A percentile compares a stretch with the other conserved stretches of the same genome.
These are phyloP conservation scores for Acomys russatus DNA, from an alignment of 2,797 vertebrate genomes.

Conservation along the genomic window DNA sequence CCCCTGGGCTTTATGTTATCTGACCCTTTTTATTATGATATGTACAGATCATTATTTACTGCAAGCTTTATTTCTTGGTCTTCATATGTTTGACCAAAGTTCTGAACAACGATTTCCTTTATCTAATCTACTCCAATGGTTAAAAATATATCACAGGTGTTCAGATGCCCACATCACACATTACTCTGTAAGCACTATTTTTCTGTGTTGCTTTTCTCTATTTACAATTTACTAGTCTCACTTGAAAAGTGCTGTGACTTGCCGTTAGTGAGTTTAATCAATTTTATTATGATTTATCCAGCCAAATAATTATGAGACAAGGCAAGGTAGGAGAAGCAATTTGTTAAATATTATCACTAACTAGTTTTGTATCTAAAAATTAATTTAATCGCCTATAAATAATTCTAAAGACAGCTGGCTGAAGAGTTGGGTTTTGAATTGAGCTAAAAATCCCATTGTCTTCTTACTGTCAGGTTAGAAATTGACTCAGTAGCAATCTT, in stretches of 20 bases:
- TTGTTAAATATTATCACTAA: not conserved
- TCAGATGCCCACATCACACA: not conserved
- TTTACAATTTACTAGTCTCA: slow-evolving; percentile 9
- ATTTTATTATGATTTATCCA: not conserved
- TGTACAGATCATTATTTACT: not conserved
- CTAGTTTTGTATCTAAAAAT: slow-evolving; percentile 26
- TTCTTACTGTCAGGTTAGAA: not conserved
- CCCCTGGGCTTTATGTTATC: not conserved
- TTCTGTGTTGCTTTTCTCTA: slow-evolving; percentile 44
- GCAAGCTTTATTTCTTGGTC: not conserved
- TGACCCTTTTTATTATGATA: not conserved
- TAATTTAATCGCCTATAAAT: slow-evolving; percentile 28
- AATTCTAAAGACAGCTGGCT: not conserved
- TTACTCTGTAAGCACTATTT: slow-evolving; percentile 28
- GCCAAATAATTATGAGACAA: slow-evolving; percentile 1
- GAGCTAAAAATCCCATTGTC: not conserved
- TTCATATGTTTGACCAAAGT: slow-evolving; percentile 25
- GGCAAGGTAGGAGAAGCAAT: not conserved
- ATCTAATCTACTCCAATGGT: not conserved
- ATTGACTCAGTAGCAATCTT: not conserved
- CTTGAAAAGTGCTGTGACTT: slow-evolving; percentile 26
- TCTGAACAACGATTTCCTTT: slow-evolving; percentile 27
- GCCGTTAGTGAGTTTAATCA: slow-evolving; percentile 14
- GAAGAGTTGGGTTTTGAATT: not conserved
- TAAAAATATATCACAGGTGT: not conserved